These are phyloP conservation scores for Metallyticus violacea DNA, from an alignment of 2,888 invertebrate species.

Conservation along the genomic window DNA sequence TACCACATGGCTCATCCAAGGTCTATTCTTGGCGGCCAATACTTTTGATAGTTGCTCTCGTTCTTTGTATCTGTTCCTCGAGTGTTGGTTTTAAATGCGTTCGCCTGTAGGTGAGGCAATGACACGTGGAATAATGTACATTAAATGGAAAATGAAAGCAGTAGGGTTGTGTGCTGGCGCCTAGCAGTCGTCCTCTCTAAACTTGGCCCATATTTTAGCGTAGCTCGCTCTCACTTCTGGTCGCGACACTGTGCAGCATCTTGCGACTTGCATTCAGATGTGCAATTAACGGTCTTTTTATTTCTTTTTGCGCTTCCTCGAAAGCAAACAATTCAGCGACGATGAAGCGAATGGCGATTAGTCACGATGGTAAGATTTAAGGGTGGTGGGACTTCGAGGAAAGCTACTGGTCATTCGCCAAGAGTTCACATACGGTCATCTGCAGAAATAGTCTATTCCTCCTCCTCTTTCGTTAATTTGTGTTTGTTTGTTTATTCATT, in stretches of 20 bases:
- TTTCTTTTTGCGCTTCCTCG: neutral
- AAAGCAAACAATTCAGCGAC: neutral
- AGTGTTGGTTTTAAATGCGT: no score
- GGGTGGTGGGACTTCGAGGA: neutral
- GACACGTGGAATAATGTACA: no score
- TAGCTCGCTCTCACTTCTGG: neutral
- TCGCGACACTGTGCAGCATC: no score
- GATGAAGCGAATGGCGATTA: neutral
- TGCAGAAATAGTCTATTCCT: neutral
- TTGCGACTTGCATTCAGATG: neutral
- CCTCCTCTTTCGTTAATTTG: no score
- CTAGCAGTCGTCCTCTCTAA: constrained; percentile 15
- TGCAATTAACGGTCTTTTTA: neutral
- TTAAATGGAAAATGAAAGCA: neutral
- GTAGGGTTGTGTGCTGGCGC: neutral
- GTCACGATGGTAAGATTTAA: neutral
- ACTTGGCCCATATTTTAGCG: constrained; percentile 28
- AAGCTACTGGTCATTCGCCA: neutral
- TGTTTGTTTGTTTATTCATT: neutral
- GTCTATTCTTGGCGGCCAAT: no score
- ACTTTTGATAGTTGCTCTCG: no score
- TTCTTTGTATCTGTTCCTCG: no score
- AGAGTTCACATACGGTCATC: neutral
- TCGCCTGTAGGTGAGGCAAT: no score
- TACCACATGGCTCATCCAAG: no score